Conservation (phyloP, 2,113 vertebrate genomes). For the Procavia capensis region DNA sequence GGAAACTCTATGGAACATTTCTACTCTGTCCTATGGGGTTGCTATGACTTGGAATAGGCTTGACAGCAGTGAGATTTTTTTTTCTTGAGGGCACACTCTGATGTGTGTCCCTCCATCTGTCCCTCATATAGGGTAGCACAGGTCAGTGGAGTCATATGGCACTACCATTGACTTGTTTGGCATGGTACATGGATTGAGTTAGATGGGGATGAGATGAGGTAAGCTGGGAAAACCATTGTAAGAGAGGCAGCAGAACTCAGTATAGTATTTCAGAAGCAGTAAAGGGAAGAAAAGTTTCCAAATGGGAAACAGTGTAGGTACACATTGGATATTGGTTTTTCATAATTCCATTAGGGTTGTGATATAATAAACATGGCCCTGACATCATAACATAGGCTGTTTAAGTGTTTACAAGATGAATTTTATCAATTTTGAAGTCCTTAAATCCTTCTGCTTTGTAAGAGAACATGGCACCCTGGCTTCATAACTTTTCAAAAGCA, state of each 20-base stretch:
- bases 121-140: background rate
- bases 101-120: background rate
- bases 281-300: background rate
- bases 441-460: background rate
- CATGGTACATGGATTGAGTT: background rate
- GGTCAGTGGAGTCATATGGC: background rate
- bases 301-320: background rate
- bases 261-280: background rate
- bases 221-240: background rate
- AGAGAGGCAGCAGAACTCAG: background rate
- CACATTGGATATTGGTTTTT: background rate
- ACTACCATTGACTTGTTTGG: background rate
- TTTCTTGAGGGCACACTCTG: background rate
- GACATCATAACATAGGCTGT: background rate
- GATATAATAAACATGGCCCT: background rate
- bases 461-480: background rate
- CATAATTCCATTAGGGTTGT: background rate
- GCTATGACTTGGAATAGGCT: no score
- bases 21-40: no score
- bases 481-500: background rate
- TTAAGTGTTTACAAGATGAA: background rate
- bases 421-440: background rate
- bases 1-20: no score
- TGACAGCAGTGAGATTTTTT: no score
- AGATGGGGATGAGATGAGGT: background rate